Percentiles rank a stretch among this genome's conserved stretches.
These are phyloP conservation scores for Pseudocheirus occidentalis DNA, from an alignment of 2,797 vertebrate genomes.

Conservation along the genomic window DNA sequence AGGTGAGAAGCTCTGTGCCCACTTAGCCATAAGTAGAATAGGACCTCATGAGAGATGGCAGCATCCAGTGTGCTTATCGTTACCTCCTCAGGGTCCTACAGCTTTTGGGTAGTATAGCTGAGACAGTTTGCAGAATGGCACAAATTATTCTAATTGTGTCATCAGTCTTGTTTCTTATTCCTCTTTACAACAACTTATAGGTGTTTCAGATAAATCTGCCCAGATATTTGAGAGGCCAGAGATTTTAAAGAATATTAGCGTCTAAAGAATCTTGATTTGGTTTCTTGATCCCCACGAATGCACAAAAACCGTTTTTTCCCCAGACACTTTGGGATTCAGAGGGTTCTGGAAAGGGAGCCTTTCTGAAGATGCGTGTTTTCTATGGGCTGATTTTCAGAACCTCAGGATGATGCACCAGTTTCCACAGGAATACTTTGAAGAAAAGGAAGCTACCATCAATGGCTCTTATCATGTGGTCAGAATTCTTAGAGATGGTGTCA, in stretches of 20 bases:
- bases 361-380: constrained; percentile 38
- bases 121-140: background rate
- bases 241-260: background rate
- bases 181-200: constrained; percentile 4
- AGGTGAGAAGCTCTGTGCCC: background rate
- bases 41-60: background rate
- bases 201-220: constrained; percentile 46
- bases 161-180: background rate
- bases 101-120: background rate
- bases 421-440: constrained; percentile 73
- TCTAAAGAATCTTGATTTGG: background rate
- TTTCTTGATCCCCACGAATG: constrained; percentile 1
- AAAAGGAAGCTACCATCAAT: constrained; percentile 76
- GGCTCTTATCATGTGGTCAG: constrained; percentile 77
- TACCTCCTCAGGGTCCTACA: background rate
- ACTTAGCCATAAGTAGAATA: background rate
- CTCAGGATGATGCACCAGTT: constrained; percentile 75
- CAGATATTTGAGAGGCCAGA: constrained; percentile 11
- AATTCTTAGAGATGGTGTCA: constrained; percentile 71
- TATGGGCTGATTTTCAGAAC: constrained; percentile 78
- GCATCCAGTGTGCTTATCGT: background rate
- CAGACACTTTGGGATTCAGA: constrained; percentile 31
- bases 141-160: constrained; percentile 18
- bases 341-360: constrained; percentile 8
- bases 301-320: background rate